Conservation (phyloP, 2,888 invertebrate species). For the Cylloceria caligata region DNA sequence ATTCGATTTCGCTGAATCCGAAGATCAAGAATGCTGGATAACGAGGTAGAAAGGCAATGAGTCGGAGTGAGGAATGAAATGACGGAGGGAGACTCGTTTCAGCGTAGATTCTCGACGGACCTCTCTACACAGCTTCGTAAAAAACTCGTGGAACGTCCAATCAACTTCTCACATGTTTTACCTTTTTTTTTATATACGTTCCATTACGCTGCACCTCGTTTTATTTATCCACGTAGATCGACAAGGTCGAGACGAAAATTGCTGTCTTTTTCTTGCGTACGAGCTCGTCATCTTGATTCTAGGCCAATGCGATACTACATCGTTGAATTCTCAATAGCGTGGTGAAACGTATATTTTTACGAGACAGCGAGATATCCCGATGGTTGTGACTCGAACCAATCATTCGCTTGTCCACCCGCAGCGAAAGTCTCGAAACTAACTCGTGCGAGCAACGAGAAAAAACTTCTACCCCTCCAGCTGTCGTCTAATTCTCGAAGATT, state of each 20-base stretch:
- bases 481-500: conserved; percentile 29
- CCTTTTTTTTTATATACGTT: background rate
- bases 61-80: background rate
- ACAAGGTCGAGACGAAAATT: conserved; percentile 2
- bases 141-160: conserved; percentile 1
- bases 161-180: background rate
- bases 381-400: conserved; percentile 35
- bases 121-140: background rate
- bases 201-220: background rate
- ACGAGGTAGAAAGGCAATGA: conserved; percentile 40
- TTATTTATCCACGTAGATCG: background rate
- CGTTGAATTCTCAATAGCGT: background rate
- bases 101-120: background rate
- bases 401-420: conserved; percentile 22
- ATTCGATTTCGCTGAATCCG: conserved; percentile 64
- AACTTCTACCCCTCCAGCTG: conserved; percentile 25
- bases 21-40: conserved; percentile 60
- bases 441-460: conserved; percentile 31
- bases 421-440: conserved; percentile 32
- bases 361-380: conserved; percentile 18
- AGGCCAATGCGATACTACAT: background rate
- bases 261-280: background rate
- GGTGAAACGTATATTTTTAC: background rate
- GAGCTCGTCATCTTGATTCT: conserved; percentile 4
- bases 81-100: conserved; percentile 4